Evolutionary conservation across 2,113 vertebrate species (phyloP).

Genomic region (Prunella fulvescens): DNA sequence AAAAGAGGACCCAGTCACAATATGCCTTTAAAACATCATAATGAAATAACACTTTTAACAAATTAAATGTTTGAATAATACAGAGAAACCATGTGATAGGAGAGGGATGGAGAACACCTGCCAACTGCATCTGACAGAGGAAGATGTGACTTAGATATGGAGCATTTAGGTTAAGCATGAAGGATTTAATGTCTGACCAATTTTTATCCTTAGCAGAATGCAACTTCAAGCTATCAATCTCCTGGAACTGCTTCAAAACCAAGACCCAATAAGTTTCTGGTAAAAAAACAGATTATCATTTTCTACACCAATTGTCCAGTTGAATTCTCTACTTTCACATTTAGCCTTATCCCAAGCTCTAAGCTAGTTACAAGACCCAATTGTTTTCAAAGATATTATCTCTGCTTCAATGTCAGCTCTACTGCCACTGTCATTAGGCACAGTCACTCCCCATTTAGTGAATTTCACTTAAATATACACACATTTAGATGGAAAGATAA

Average conservation of each 20-base stretch:
- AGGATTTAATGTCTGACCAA: not conserved
- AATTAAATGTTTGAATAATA: not conserved
- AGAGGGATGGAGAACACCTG: not conserved
- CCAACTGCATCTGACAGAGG: not conserved
- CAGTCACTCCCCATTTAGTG: not conserved
- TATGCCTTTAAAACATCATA: not conserved
- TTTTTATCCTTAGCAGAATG: not conserved
- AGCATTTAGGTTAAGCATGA: not conserved
- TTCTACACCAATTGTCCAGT: not conserved
- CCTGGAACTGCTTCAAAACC: not conserved
- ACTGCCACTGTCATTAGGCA: not conserved
- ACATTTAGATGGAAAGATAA: not conserved
- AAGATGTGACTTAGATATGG: not conserved
- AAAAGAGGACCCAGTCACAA: not conserved
- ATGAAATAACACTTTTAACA: not conserved
- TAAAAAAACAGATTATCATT: not conserved
- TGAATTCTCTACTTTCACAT: not conserved
- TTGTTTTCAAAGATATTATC: not conserved
- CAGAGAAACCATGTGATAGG: not conserved
- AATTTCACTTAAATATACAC: not conserved
- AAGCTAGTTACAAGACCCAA: not conserved
- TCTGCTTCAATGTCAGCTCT: not conserved
- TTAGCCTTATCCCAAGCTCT: not conserved
- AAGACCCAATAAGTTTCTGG: not conserved
- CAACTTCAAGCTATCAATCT: not conserved